Percentiles rank a stretch among this genome's conserved stretches.
Evolutionary conservation across 2,888 invertebrate species (phyloP).

Genomic region (Blera fallax): DNA sequence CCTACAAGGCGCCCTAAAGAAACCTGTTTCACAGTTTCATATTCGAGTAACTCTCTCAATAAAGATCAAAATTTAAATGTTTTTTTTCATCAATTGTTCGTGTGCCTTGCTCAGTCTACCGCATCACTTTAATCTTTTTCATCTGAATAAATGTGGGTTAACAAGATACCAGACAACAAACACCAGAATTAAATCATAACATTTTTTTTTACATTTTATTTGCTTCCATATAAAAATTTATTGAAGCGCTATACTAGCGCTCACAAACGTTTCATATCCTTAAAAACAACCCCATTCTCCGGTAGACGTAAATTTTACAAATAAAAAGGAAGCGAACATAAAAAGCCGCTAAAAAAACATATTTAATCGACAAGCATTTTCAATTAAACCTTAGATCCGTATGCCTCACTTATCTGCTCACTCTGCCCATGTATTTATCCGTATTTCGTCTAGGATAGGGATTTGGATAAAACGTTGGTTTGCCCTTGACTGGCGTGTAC

Average conservation of each 20-base stretch:
- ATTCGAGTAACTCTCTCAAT: too few species aligned
- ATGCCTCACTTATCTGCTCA: not conserved
- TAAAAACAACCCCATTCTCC: not conserved
- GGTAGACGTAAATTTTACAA: not conserved
- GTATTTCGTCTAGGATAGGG: conserved; percentile 4
- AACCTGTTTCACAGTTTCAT: too few species aligned
- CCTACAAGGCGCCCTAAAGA: too few species aligned
- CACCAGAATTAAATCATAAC: not conserved
- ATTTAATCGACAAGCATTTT: conserved; percentile 53
- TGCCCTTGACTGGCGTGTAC: conserved; percentile 28
- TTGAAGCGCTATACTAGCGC: not conserved
- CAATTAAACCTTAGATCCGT: conserved; percentile 45
- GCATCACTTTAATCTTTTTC: not conserved
- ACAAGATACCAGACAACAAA: not conserved
- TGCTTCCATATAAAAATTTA: not conserved
- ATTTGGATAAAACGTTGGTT: conserved; percentile 18
- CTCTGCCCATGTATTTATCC: too few species aligned
- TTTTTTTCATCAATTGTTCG: too few species aligned
- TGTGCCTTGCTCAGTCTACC: too few species aligned
- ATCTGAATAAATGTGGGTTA: not conserved
- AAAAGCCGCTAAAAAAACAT: not conserved
- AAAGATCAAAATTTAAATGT: too few species aligned
- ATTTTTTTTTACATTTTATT: not conserved
- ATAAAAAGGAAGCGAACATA: not conserved
- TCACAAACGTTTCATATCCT: not conserved